These are phyloP conservation scores for Cerceris rybyensis DNA, from an alignment of 2,888 invertebrate genomes.

Conservation along the genomic window DNA sequence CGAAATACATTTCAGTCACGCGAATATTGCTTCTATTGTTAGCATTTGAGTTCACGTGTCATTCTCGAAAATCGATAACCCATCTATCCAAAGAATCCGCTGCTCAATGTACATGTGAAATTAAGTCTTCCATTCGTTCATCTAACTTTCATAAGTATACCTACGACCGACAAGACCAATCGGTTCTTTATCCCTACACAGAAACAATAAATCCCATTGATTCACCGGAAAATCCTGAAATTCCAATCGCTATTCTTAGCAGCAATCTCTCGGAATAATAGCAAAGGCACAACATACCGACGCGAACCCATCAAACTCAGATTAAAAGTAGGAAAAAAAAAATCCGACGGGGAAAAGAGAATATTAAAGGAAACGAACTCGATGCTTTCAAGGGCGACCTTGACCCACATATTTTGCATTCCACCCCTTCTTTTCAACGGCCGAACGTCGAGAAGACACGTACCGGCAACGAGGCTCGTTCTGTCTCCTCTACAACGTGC, in stretches of 20 bases:
- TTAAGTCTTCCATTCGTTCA: too few species aligned
- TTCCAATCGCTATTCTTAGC: constrained; percentile 17
- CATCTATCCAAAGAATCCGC: constrained; percentile 27
- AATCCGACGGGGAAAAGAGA: background rate
- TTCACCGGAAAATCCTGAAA: background rate
- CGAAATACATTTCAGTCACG: constrained; percentile 41
- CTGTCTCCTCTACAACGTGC: constrained; percentile 24
- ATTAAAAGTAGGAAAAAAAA: constrained; percentile 12
- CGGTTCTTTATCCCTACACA: too few species aligned
- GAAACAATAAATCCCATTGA: background rate
- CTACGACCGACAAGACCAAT: too few species aligned
- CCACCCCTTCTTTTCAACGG: constrained; percentile 23
- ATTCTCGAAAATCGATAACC: constrained; percentile 35
- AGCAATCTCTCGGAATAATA: constrained; percentile 47
- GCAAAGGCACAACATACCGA: constrained; percentile 31
- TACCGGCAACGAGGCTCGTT: constrained; percentile 9
- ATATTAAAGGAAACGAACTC: constrained; percentile 41
- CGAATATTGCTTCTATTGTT: constrained; percentile 49
- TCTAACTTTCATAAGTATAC: too few species aligned
- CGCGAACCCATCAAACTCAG: constrained; percentile 48
- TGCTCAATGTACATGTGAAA: too few species aligned
- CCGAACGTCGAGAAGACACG: constrained; percentile 32
- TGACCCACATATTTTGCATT: constrained; percentile 55
- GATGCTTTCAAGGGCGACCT: constrained; percentile 45
- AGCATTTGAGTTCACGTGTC: constrained; percentile 30